phyloP scores from a whole-genome alignment of 2,113 vertebrate species.

The cat (Felis catus) region DNA sequence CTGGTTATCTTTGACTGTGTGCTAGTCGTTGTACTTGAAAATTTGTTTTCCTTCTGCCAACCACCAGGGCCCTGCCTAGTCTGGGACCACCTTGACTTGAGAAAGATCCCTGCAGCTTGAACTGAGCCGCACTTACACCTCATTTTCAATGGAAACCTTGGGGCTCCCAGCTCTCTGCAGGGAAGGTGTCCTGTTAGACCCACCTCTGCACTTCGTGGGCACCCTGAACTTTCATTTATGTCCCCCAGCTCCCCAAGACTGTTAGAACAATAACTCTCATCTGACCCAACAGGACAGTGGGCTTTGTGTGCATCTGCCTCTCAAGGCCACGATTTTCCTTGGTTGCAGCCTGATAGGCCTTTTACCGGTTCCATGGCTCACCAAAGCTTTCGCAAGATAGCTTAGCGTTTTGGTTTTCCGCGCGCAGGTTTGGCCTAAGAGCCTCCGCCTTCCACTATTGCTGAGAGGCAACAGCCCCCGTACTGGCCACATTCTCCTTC shows the following conservation, averaged over 20 bases:
- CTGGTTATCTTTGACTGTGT: neutral
- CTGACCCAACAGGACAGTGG: neutral
- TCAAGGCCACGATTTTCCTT: fast-evolving
- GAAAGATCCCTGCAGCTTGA: neutral
- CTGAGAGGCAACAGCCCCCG: fast-evolving
- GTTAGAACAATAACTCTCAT: fast-evolving
- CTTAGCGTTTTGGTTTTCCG: fast-evolving
- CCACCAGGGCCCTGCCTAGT: neutral
- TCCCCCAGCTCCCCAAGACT: neutral
- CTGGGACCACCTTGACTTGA: neutral
- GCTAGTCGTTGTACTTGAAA: neutral
- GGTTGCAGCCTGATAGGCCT: fast-evolving
- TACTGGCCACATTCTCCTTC: fast-evolving
- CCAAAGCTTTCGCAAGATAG: fast-evolving
- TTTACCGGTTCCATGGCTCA: fast-evolving
- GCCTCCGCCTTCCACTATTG: fast-evolving
- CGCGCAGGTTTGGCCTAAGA: fast-evolving
- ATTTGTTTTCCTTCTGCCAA: neutral
- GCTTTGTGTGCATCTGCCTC: fast-evolving
- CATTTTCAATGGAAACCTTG: fast-evolving
- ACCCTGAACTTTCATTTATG: neutral
- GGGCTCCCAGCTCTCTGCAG: neutral
- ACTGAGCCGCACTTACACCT: fast-evolving
- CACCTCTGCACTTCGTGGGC: too few species aligned
- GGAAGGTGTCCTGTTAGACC: neutral